Evolutionary conservation across 2,888 invertebrate species (phyloP).

Genomic region (Beris morrisii): DNA sequence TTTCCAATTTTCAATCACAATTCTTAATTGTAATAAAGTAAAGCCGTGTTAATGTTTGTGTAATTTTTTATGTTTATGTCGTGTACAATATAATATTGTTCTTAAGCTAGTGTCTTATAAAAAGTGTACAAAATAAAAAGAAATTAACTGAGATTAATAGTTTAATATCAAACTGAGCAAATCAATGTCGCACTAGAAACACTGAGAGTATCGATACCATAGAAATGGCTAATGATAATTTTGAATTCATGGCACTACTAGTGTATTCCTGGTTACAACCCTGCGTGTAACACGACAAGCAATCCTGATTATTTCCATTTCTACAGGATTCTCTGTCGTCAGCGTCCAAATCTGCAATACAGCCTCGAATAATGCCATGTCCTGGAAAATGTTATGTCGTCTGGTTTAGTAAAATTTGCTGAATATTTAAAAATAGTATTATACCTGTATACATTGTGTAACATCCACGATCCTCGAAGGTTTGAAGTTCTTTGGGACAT

Average conservation of each 20-base stretch:
- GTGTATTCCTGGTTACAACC: conserved; percentile 4
- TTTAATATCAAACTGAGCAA: neutral
- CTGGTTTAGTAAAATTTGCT: neutral
- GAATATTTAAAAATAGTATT: neutral
- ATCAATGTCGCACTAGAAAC: neutral
- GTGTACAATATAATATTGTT: no score
- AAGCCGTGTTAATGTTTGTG: no score
- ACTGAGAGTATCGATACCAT: neutral
- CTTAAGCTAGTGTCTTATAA: no score
- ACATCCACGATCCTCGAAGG: conserved; percentile 22
- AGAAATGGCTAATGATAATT: neutral
- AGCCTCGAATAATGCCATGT: conserved; percentile 15
- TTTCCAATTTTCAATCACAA: no score
- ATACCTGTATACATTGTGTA: conserved; percentile 7
- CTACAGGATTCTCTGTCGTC: conserved; percentile 12
- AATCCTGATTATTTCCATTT: conserved; percentile 5
- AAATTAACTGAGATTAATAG: neutral
- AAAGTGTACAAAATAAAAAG: neutral
- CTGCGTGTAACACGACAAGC: neutral
- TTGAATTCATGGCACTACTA: neutral
- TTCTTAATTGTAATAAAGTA: no score
- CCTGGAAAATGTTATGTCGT: conserved; percentile 6
- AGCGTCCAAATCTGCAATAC: neutral
- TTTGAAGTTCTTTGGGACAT: conserved; percentile 8
- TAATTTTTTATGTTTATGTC: no score